phyloP scores from a whole-genome alignment of 2,888 invertebrate genomes.

The Ochropleura plecta region DNA sequence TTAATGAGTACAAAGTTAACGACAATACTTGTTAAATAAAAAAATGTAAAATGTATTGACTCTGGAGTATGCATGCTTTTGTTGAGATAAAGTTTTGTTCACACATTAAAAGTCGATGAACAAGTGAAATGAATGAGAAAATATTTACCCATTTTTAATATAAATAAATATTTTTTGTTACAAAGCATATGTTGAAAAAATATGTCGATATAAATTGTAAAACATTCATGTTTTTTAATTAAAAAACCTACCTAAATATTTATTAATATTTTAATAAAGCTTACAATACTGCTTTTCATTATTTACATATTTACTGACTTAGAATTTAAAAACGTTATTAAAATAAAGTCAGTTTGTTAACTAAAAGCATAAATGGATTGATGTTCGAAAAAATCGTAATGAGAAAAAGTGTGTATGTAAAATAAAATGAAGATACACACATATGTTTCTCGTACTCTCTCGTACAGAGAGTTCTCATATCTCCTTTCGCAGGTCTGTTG shows the following conservation, averaged over 20 bases:
- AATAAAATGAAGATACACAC: no score
- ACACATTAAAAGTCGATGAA: conserved; percentile 7
- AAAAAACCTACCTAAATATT: conserved; percentile 18
- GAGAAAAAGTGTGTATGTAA: background rate
- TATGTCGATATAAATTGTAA: conserved; percentile 1
- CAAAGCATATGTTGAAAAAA: conserved; percentile 9
- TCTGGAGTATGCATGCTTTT: background rate
- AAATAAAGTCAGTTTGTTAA: background rate
- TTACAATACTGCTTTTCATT: conserved; percentile 27
- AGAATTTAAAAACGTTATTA: conserved; percentile 15
- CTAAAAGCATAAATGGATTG: background rate
- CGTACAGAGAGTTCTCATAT: no score
- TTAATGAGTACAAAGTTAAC: conserved; percentile 55
- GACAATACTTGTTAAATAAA: conserved; percentile 50
- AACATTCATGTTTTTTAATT: conserved; percentile 24
- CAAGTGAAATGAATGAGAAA: background rate
- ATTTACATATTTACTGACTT: background rate
- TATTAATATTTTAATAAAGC: conserved; percentile 18
- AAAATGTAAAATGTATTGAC: conserved; percentile 39
- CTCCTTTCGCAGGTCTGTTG: no score
- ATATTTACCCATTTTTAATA: conserved; percentile 8
- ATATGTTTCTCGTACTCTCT: no score
- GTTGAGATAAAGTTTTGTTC: conserved; percentile 20
- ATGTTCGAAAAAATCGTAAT: background rate
- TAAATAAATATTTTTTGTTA: background rate